phyloP scores from a whole-genome alignment of 2,113 vertebrate species.

The Equus przewalskii region DNA sequence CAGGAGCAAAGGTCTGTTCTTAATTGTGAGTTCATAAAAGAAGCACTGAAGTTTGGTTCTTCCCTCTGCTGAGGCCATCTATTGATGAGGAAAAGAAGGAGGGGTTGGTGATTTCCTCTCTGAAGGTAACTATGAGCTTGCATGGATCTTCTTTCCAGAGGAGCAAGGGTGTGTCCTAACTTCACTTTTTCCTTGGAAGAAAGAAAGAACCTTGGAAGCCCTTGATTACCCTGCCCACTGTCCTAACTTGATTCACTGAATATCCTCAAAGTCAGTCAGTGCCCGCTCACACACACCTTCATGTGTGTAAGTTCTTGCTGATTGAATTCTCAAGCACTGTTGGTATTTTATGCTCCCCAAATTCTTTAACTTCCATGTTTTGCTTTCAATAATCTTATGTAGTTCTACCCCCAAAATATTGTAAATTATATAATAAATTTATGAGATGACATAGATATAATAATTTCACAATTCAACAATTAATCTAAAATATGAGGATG shows the following conservation, averaged over 20 bases:
- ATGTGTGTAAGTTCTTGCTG: background rate
- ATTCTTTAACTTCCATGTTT: background rate
- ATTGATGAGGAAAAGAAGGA: background rate
- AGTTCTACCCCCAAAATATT: background rate
- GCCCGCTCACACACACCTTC: background rate
- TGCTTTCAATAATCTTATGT: background rate
- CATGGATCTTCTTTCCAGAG: background rate
- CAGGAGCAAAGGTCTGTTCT: too few relatives aligned
- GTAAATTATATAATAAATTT: background rate
- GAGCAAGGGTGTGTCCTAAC: background rate
- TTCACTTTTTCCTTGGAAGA: background rate
- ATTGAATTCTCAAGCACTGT: background rate
- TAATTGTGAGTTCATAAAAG: too few relatives aligned
- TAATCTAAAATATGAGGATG: background rate
- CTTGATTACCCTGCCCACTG: background rate
- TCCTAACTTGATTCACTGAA: background rate
- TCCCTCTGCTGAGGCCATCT: too few relatives aligned
- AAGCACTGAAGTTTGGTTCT: too few relatives aligned
- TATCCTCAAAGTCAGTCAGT: background rate
- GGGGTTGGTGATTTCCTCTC: background rate
- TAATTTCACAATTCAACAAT: background rate
- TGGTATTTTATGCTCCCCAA: background rate
- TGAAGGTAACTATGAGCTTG: background rate
- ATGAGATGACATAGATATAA: background rate
- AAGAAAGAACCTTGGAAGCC: background rate